Base-by-base conservation (phyloP, 2,888 invertebrate species). In the Coleophora deauratella region DNA sequence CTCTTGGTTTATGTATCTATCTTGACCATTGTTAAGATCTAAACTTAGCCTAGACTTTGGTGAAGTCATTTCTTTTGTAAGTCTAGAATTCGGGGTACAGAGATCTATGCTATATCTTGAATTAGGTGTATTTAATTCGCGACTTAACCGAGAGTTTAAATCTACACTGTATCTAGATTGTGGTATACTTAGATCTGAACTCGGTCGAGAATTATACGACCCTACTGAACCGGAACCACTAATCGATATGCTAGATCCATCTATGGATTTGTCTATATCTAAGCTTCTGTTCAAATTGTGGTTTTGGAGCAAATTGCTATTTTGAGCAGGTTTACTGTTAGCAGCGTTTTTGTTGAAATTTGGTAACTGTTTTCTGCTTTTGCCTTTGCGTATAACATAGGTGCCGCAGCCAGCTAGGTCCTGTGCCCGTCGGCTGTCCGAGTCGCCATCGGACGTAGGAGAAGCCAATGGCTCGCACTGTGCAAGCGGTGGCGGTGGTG, bases 341-440 rank as follows among this genome's bases (percentile, higher is more conserved):
- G 72, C 72, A 10, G 87, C 72, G 38, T 86, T 87, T 59, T 87
- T 87, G 50, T 76, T 77, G 55, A 88, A 81, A 49, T 88, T 88
- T 3, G 89, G 89, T 52, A 93, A 70, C 40, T 90, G 88, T 64
- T 91, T 91, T 37, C 92, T 80, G 52, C 91, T 91, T 59, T 91
- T 89, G 37, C 93, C 92, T 48, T 91, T 90, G 35, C 94, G 86
- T 46, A 95, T 92, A 32, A 94, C 90, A 63, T 94, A 95, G n/a
- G 94, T 95, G 27, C 94, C 93, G 47, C 89, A 75, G 2, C 77
- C 72, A 33, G 76, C 54, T 3, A 21, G 21, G 47, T 80, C 82
- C 47, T 74, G 75, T 27, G 55, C 49, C 31, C 78, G 67, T 35
- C 84, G 70, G 12, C 59, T 56, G 42, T 86, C 85, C 8, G 68